A percentile compares a stretch with the other conserved stretches of the same genome.
phyloP scores from a whole-genome alignment of 37 sponge, comb jelly and placozoan species.

The Agelas oroides region DNA sequence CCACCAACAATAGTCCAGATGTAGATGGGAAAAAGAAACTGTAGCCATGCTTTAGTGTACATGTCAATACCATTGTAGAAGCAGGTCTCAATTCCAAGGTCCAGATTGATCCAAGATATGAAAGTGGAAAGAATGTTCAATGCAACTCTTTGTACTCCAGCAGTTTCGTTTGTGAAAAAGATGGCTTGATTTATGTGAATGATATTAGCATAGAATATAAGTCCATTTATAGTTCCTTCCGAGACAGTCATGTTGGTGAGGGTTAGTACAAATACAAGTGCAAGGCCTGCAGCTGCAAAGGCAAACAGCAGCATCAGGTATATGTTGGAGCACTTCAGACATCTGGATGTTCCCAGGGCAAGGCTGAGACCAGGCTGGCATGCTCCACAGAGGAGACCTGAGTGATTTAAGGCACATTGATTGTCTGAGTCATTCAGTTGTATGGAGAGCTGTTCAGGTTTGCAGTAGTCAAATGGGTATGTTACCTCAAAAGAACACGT shows the following conservation, averaged over 20 bases:
- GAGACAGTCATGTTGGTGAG: neutral
- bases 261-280: neutral
- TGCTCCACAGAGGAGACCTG: constrained; percentile 1
- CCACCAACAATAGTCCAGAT: neutral
- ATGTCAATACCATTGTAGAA: constrained; percentile 5
- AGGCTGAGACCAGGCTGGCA: constrained; percentile 3
- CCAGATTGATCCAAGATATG: constrained; percentile 14
- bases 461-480: constrained; percentile 15
- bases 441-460: neutral
- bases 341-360: constrained; percentile 2
- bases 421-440: neutral
- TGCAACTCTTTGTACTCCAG: too few species aligned
- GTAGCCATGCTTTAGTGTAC: constrained; percentile 16
- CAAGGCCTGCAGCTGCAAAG: constrained; percentile 1
- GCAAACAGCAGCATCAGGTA: neutral
- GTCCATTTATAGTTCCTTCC: constrained; percentile 13
- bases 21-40: constrained; percentile 24
- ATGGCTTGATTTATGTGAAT: neutral
- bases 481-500: neutral
- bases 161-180: neutral
- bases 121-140: neutral
- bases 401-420: constrained; percentile 4
- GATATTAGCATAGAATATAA: constrained; percentile 14
- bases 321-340: neutral
- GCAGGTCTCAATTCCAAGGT: constrained; percentile 27